Evolutionary conservation across 2,888 invertebrate species (phyloP), one percentile per base, ranked within the genome.

Genomic region (Cryptocephalus moraei): DNA sequence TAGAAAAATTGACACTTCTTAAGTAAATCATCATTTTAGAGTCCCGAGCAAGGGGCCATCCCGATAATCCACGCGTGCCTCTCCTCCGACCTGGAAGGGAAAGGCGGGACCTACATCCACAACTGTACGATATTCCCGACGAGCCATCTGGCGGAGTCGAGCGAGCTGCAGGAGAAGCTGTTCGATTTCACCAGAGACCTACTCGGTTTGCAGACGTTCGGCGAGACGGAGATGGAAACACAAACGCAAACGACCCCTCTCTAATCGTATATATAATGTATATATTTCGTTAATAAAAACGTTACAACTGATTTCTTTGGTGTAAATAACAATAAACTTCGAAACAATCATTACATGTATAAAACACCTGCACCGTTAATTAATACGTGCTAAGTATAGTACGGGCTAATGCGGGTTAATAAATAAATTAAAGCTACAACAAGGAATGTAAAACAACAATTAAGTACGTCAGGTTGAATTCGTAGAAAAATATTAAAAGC

Each of bases 41-140:
- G 80, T 1, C 83, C 91, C 6, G 80, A 79, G 49, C 79, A 86
- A 65, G 94, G 94, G 13, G 88, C 93, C 0, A 77, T 80, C 49
- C 79, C 90, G 0, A 78, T 91, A 43, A 76, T 88, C 8, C 84
- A 81, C 70, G 79, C 89, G 9, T 86, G 88, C 58, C 77, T 92
- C 10, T 81, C 86, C 40, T 78, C 81, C 40, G 74, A 79, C 33
- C 69, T 91, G 13, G 85, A 89, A 65, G 79, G 80, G 4, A 75
- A 77, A 60, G 86, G 90, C 1, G 92, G 92, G n/a, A 72, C 79
- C 4, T 93, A 92, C 63, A 79, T 91, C 33, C 82, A 82, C 62
- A 90, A 91, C 64, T 86, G 90, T 61, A 71, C 75, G 50, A 77
- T 79, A 58, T 75, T 76, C 0, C 70, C 76, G 3, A 73, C 79